Percentiles rank a stretch among this genome's conserved stretches.
Conservation (phyloP, 2,888 invertebrate species). For the Dromius quadrimaculatus region DNA sequence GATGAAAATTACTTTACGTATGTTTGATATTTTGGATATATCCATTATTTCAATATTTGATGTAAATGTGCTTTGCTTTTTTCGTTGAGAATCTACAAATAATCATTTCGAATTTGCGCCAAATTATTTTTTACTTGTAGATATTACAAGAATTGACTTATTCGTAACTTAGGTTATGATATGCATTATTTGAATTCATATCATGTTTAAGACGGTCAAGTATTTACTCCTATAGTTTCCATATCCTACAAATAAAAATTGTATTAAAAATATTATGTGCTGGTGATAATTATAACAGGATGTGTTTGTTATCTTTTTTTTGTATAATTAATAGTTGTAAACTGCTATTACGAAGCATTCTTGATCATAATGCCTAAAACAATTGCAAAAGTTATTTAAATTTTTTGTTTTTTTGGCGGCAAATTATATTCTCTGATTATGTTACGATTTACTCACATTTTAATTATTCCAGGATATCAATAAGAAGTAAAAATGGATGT, state of each 20-base stretch:
- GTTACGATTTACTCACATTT: slow-evolving; percentile 3
- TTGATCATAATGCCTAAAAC: too few relatives aligned
- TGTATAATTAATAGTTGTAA: too few relatives aligned
- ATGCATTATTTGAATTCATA: too few relatives aligned
- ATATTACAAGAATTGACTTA: background rate
- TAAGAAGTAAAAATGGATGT: slow-evolving; percentile 24
- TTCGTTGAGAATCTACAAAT: background rate
- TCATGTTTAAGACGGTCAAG: too few relatives aligned
- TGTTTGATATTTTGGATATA: background rate
- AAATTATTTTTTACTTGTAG: slow-evolving; percentile 18
- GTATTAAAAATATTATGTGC: too few relatives aligned
- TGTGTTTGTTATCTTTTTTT: too few relatives aligned
- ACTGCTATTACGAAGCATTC: too few relatives aligned
- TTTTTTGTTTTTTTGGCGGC: slow-evolving; percentile 36
- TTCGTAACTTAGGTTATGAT: background rate
- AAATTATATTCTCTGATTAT: slow-evolving; percentile 9
- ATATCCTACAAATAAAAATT: too few relatives aligned
- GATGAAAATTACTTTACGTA: background rate
- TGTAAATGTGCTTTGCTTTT: slow-evolving; percentile 12
- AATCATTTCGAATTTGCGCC: slow-evolving; percentile 21
- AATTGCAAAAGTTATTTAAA: too few relatives aligned
- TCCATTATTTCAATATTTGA: background rate
- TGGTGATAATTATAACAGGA: too few relatives aligned
- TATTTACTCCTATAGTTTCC: too few relatives aligned
- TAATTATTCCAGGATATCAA: background rate